Conservation (phyloP, 1,140 invertebrate species). For the Rhynchophorus ferrugineus region DNA sequence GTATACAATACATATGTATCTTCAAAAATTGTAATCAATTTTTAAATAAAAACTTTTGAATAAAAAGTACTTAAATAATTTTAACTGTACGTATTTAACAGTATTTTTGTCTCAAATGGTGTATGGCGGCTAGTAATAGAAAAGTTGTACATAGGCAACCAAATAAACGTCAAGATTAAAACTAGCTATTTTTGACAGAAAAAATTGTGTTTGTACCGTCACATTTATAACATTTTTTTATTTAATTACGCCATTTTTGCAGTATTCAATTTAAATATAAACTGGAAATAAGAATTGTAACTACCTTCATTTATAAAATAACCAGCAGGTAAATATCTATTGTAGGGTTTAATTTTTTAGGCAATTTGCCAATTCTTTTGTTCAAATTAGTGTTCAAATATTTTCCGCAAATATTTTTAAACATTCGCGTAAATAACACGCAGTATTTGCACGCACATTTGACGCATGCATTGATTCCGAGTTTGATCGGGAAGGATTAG, state of each 20-base stretch:
- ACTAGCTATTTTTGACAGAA: neutral
- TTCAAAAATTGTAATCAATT: no score
- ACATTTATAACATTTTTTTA: neutral
- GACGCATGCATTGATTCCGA: neutral
- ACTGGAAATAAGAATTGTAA: no score
- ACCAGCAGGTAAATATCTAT: conserved; percentile 9
- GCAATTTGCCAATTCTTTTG: conserved; percentile 5
- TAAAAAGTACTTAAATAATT: no score
- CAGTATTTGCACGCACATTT: neutral
- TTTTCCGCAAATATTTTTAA: neutral
- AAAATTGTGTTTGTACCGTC: neutral
- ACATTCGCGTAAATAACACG: neutral
- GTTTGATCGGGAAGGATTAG: neutral
- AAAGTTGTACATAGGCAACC: neutral
- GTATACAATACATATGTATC: no score
- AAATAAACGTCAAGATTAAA: neutral
- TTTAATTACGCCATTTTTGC: neutral
- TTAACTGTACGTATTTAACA: neutral
- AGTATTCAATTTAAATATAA: neutral
- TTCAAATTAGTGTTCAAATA: neutral
- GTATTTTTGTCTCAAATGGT: neutral
- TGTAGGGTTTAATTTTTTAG: neutral
- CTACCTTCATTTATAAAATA: no score
- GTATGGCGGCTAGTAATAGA: neutral
- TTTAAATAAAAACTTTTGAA: no score